These are phyloP conservation scores for Lophius americanus DNA, from an alignment of 2,797 vertebrate species.

Conservation along the genomic window DNA sequence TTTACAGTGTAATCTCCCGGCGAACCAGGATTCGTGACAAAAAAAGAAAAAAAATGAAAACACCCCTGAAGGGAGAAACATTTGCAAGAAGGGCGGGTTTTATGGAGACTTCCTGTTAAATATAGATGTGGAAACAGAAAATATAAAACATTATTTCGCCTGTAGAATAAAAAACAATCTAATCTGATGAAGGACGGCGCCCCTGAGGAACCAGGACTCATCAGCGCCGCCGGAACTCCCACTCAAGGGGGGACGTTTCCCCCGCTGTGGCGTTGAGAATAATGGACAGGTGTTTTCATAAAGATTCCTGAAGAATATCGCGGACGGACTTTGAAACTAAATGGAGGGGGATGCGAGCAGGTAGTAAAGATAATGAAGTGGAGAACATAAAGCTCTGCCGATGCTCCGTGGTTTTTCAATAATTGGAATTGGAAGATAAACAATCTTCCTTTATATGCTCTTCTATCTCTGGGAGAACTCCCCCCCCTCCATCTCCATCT, in stretches of 20 bases:
- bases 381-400: constrained; percentile 47
- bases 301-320: constrained; percentile 30
- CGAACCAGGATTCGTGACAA: constrained; percentile 16
- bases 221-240: neutral
- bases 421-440: constrained; percentile 61
- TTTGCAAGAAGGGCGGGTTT: neutral
- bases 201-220: too few species aligned
- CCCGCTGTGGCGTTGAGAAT: constrained; percentile 18
- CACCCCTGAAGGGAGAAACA: constrained; percentile 3
- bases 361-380: constrained; percentile 63
- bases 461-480: constrained; percentile 35
- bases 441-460: constrained; percentile 53
- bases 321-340: constrained; percentile 43
- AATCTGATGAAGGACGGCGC: too few species aligned
- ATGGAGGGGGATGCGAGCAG: constrained; percentile 33
- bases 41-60: constrained; percentile 1
- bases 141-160: too few species aligned
- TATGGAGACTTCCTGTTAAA: too few species aligned
- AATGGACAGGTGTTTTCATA: constrained; percentile 34
- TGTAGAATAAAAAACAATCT: too few species aligned
- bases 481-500: neutral
- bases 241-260: constrained; percentile 9
- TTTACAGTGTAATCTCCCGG: neutral
- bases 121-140: too few species aligned
- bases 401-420: constrained; percentile 60